Percentiles rank a stretch among this genome's conserved stretches.
Evolutionary conservation across 2,113 vertebrate genomes (phyloP).

Genomic region (Rhea pennata): DNA sequence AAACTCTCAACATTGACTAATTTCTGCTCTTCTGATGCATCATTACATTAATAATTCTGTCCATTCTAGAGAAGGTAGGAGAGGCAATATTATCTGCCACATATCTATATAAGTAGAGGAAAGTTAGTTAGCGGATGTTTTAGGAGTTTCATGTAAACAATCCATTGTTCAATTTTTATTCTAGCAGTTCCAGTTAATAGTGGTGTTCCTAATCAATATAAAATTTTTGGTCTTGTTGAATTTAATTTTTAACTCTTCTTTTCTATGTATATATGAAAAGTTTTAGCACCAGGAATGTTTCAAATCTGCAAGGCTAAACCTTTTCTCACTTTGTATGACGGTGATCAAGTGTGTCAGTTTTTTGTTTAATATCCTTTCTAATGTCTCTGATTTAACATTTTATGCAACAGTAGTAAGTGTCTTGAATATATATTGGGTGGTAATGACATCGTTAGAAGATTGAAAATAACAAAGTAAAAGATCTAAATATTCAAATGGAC

Average conservation of each 20-base stretch:
- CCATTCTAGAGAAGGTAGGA: rapidly evolving
- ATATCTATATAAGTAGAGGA: neutral
- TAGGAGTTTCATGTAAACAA: neutral
- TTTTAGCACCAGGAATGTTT: neutral
- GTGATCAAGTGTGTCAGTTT: neutral
- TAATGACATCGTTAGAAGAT: rapidly evolving
- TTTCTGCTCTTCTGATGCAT: neutral
- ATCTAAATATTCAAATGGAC: neutral
- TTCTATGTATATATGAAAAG: neutral
- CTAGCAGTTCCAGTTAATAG: no score
- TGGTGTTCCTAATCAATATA: rapidly evolving
- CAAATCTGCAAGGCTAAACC: neutral
- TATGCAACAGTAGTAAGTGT: neutral
- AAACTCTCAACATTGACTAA: rapidly evolving
- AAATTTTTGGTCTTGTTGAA: neutral
- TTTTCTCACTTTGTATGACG: rapidly evolving
- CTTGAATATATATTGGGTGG: neutral
- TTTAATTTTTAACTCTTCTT: neutral
- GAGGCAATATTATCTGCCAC: neutral
- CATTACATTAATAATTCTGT: rapidly evolving
- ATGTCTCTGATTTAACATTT: neutral
- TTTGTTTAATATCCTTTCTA: neutral
- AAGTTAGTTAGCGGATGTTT: no score
- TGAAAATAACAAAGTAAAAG: neutral
- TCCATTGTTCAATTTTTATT: neutral